Base-by-base conservation (phyloP, 2,797 vertebrate species). In the Smutsia temminckii region DNA sequence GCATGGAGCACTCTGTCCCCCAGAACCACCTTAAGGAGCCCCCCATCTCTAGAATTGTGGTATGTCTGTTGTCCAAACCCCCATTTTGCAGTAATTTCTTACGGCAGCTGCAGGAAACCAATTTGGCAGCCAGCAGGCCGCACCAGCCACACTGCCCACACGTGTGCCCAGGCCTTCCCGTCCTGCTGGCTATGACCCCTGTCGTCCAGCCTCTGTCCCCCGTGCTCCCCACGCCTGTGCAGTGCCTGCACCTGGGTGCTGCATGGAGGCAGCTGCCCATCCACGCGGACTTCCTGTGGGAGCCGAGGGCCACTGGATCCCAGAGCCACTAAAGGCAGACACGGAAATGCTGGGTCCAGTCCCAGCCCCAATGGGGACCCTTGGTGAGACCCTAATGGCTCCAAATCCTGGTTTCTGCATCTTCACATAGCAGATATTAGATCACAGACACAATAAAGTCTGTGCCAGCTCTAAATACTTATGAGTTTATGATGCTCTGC, bases 181-280 rank as follows among this genome's bases (percentile, higher is more conserved):
- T 20, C 72, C 29, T 10, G 20, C 46, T 46, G 46, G 46, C 46
- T 12, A 12, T 12, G 46, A 10, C 46, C 46, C 11, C 46, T 46
- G 46, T 40, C 34, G 4, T 6, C 10, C 55, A 59, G 74, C n/a
- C 46, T 8, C 37, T 17, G 6, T 23, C n/a, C 27, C 29, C 11
- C 49, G 13, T 37, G 25, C 37, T 23, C 46, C 46, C 46, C 46
- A 46, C 46, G 6, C 46, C 10, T 46, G 46, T 46, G 46, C 57
- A 2, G 14, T 1, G 1, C 42, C 40, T 42, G 27, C 3, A 12
- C 74, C n/a, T 6, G 16, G 23, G 18, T 5, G 49, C 37, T 12
- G 18, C 3, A 27, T n/a, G 12, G 75, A 13, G 17, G 61, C 23
- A 42, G 9, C 53, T 40, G 46, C 10, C 49, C 29, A 0, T 27